Evolutionary conservation across 2,888 invertebrate species (phyloP).

Genomic region (Dasypogon diadema): DNA sequence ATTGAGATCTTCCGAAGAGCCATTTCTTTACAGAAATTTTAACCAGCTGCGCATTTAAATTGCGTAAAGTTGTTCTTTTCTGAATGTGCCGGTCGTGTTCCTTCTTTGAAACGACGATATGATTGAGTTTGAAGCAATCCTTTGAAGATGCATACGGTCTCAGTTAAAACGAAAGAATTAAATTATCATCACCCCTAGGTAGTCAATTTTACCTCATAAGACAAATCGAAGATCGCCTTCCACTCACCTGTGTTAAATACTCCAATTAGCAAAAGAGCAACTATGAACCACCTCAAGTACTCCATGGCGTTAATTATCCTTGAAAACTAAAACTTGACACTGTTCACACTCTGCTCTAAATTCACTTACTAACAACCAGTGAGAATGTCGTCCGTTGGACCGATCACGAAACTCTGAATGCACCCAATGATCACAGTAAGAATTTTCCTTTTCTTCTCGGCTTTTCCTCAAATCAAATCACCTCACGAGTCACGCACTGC

Average conservation of each 20-base stretch:
- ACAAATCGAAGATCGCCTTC: slow-evolving; percentile 5
- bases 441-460: slow-evolving; percentile 4
- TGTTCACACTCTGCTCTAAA: not conserved
- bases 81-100: too few species aligned
- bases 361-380: not conserved
- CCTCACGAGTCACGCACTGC: not conserved
- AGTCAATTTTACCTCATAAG: too few species aligned
- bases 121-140: too few species aligned
- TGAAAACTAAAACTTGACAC: slow-evolving; percentile 1
- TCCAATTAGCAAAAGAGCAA: slow-evolving; percentile 23
- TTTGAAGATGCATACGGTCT: too few species aligned
- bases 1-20: too few species aligned
- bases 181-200: too few species aligned
- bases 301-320: slow-evolving; percentile 30
- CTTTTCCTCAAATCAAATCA: slow-evolving; percentile 2
- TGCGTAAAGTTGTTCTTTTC: too few species aligned
- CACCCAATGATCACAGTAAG: slow-evolving; percentile 1
- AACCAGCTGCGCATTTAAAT: too few species aligned
- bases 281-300: slow-evolving; percentile 13
- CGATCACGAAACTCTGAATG: not conserved
- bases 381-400: not conserved
- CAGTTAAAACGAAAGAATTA: too few species aligned
- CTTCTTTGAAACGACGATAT: too few species aligned
- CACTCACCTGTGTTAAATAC: slow-evolving; percentile 39
- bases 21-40: too few species aligned